These are phyloP conservation scores for Diorhabda elongata DNA, from an alignment of 1,140 invertebrate genomes.

Conservation along the genomic window DNA sequence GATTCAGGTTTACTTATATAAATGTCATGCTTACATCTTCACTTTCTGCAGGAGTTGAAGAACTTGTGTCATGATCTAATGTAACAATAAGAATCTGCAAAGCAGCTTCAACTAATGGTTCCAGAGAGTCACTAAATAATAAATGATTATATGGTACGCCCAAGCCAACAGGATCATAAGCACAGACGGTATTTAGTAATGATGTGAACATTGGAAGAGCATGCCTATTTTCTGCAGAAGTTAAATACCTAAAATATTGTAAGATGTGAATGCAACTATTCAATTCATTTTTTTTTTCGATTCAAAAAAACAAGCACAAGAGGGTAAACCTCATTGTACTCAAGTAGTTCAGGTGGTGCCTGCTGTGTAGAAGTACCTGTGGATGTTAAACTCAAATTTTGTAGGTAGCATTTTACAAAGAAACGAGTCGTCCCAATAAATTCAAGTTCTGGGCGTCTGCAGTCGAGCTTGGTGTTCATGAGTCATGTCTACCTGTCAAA, in stretches of 20 bases:
- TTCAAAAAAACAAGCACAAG: too few species aligned
- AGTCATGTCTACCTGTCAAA: too few species aligned
- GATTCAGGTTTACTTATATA: not conserved
- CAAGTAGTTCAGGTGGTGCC: too few species aligned
- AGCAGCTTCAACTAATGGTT: slow-evolving; percentile 93
- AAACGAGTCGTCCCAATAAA: too few species aligned
- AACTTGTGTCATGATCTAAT: slow-evolving; percentile 81
- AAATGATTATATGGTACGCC: slow-evolving; percentile 98
- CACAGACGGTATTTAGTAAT: slow-evolving; percentile 92
- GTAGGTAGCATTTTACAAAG: too few species aligned
- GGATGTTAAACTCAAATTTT: too few species aligned
- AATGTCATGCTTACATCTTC: slow-evolving; percentile 46
- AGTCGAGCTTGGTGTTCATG: too few species aligned
- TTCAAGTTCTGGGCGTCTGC: too few species aligned
- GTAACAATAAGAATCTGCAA: slow-evolving; percentile 95
- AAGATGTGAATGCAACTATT: not conserved
- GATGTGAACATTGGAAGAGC: slow-evolving; percentile 98
- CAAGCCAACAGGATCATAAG: slow-evolving; percentile 95
- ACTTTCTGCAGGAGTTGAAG: slow-evolving; percentile 33
- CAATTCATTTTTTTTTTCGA: too few species aligned
- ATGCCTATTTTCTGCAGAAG: slow-evolving; percentile 70
- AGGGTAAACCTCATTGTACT: too few species aligned
- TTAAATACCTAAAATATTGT: slow-evolving; percentile 52
- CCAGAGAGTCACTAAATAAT: slow-evolving; percentile 89
- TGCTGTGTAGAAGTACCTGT: too few species aligned